Evolutionary conservation across 1,140 invertebrate genomes (phyloP).

Genomic region (Euura saliciscinereae): DNA sequence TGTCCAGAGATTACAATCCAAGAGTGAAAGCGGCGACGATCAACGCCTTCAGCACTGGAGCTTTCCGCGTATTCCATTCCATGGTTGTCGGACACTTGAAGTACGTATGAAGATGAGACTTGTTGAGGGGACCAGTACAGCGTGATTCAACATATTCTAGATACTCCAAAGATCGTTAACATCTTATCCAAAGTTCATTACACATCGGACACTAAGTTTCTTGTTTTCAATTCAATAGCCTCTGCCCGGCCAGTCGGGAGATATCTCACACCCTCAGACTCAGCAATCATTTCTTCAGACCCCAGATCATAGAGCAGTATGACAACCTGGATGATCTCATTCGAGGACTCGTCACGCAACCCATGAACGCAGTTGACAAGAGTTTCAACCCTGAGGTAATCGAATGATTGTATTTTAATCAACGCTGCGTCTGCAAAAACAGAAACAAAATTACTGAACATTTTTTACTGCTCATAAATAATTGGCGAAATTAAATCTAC

Average conservation of each 20-base stretch:
- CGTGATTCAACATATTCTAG: no score
- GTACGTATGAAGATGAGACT: conserved; percentile 27
- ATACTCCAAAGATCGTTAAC: no score
- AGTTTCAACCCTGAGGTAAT: conserved; percentile 63
- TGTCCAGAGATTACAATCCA: conserved; percentile 63
- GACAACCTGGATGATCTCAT: conserved; percentile 60
- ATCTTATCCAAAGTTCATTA: no score
- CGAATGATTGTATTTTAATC: no score
- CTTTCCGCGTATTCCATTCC: conserved; percentile 69
- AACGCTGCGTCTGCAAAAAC: no score
- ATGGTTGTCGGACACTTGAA: conserved; percentile 57
- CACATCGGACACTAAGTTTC: not conserved
- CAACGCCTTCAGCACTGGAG: conserved; percentile 68
- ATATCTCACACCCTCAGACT: conserved; percentile 61
- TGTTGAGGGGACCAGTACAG: no score
- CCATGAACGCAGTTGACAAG: conserved; percentile 60
- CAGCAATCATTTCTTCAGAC: conserved; percentile 60
- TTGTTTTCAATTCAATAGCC: conserved; percentile 5
- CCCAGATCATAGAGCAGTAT: conserved; percentile 59
- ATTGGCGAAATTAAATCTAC: no score
- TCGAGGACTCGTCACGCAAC: conserved; percentile 62
- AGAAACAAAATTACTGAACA: no score
- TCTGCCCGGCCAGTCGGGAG: conserved; percentile 31
- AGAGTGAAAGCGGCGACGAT: conserved; percentile 67
- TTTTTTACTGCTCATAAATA: no score